A percentile compares a stretch with the other conserved stretches of the same genome.
Conservation (phyloP, 2,888 invertebrate species). For the Lamproptera curius region DNA sequence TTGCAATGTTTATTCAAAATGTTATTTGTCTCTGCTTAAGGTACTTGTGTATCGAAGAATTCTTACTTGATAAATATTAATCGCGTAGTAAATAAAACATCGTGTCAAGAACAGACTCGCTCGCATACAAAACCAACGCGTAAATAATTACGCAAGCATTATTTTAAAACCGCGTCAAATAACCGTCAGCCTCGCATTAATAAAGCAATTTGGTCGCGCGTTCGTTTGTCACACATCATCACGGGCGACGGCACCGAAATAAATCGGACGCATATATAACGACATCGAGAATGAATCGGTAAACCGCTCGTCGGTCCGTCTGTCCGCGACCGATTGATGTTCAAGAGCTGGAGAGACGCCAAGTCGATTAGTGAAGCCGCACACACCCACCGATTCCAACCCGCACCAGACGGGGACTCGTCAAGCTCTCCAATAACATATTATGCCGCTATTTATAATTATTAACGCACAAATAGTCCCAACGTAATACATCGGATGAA, state of each 20-base stretch:
- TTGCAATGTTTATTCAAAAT: too few species aligned
- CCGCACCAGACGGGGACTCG: slow-evolving; percentile 42
- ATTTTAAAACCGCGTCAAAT: too few species aligned
- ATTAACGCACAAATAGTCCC: slow-evolving; percentile 31
- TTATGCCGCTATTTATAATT: slow-evolving; percentile 26
- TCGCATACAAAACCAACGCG: too few species aligned
- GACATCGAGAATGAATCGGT: slow-evolving; percentile 72
- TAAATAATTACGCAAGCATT: too few species aligned
- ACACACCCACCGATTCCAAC: slow-evolving; percentile 41
- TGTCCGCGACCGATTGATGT: slow-evolving; percentile 57
- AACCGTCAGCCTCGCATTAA: too few species aligned
- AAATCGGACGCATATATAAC: slow-evolving; percentile 74
- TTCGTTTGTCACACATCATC: slow-evolving; percentile 25
- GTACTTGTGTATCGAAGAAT: too few species aligned
- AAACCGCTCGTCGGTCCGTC: slow-evolving; percentile 63
- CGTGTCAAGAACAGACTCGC: too few species aligned
- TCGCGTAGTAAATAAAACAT: too few species aligned
- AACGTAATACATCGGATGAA: neutral
- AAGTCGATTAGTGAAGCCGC: slow-evolving; percentile 53
- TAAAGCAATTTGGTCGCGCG: too few species aligned
- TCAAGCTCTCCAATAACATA: slow-evolving; percentile 25
- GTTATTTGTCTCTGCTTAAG: too few species aligned
- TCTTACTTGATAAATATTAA: too few species aligned
- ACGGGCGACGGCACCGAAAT: slow-evolving; percentile 48
- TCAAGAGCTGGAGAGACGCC: slow-evolving; percentile 53